These are phyloP conservation scores for Oreortyx pictus DNA, from an alignment of 2,797 vertebrate genomes.

Conservation along the genomic window DNA sequence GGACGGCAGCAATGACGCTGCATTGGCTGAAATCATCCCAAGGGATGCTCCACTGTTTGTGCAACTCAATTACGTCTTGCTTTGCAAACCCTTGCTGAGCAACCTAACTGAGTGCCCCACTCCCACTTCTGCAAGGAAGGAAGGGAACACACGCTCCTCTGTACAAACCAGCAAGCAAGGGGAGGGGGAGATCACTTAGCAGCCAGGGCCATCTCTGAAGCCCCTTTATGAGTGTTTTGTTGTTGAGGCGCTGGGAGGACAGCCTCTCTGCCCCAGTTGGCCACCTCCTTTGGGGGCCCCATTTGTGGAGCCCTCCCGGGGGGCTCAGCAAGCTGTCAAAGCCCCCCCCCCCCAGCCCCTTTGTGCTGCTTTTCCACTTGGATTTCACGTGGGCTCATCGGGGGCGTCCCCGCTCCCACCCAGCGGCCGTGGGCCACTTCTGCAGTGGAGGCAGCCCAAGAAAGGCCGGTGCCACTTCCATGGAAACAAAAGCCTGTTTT, in stretches of 20 bases:
- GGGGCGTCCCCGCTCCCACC: conserved; percentile 25
- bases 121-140: accelerated
- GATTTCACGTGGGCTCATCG: conserved; percentile 84
- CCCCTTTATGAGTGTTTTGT: background rate
- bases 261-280: background rate
- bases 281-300: background rate
- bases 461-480: conserved; percentile 71
- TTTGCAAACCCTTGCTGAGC: background rate
- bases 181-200: background rate
- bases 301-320: background rate
- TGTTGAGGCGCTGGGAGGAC: background rate
- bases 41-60: background rate
- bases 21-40: background rate
- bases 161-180: background rate
- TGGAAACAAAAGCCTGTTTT: conserved; percentile 83
- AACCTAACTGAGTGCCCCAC: background rate
- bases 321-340: conserved; percentile 62
- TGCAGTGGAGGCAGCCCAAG: conserved; percentile 63
- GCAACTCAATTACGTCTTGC: background rate
- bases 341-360: conserved; percentile 56
- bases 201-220: background rate
- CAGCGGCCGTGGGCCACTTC: conserved; percentile 26
- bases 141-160: background rate
- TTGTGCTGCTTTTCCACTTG: conserved; percentile 84
- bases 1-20: background rate